phyloP scores from a whole-genome alignment of 1,140 invertebrate genomes.

The Leptoteleia sp. region DNA sequence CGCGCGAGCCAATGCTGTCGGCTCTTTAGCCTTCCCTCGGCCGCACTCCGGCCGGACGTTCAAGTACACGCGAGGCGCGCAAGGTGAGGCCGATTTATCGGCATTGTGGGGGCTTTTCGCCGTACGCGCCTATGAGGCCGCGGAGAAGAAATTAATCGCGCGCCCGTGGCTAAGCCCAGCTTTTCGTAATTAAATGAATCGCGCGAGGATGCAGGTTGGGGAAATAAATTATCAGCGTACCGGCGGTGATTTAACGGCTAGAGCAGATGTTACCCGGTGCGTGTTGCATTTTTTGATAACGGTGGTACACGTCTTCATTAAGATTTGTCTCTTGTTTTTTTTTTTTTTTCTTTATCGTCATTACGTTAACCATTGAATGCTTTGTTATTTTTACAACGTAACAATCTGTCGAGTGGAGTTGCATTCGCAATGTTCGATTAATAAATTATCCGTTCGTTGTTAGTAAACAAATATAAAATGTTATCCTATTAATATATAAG shows the following conservation, averaged over 20 bases:
- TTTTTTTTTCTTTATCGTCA: too few relatives aligned
- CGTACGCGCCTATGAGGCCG: neutral
- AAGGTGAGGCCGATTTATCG: constrained; percentile 39
- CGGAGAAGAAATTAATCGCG: constrained; percentile 27
- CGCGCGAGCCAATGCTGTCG: constrained; percentile 45
- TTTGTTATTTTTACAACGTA: too few relatives aligned
- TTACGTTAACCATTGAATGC: too few relatives aligned
- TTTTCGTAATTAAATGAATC: constrained; percentile 18
- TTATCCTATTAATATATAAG: too few relatives aligned
- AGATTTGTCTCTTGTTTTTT: too few relatives aligned
- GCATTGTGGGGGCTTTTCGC: constrained; percentile 39
- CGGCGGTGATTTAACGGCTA: neutral
- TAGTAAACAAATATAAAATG: too few relatives aligned
- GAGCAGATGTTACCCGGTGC: too few relatives aligned
- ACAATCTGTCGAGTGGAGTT: too few relatives aligned
- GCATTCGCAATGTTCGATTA: too few relatives aligned
- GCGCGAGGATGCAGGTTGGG: neutral
- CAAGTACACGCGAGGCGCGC: constrained; percentile 45
- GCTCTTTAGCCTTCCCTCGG: constrained; percentile 46
- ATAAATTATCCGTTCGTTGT: too few relatives aligned
- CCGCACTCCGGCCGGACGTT: constrained; percentile 44
- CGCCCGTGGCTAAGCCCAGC: constrained; percentile 6
- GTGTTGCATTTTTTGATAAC: too few relatives aligned
- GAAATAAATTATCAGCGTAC: neutral
- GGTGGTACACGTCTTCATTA: too few relatives aligned